phyloP scores from a whole-genome alignment of 2,888 invertebrate species.

The Polymixis flavicincta region DNA sequence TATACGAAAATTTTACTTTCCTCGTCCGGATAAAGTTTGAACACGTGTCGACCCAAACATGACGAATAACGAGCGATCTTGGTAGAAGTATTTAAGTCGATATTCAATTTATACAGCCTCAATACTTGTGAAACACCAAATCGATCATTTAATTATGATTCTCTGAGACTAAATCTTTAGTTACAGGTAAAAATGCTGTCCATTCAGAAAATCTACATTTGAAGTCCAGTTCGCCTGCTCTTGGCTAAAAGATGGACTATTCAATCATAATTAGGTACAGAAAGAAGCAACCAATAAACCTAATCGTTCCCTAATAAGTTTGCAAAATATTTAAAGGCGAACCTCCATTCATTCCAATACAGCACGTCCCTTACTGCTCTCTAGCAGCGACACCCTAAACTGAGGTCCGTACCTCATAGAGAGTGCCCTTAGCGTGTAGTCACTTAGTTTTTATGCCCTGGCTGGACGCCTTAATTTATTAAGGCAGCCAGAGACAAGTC shows the following conservation, averaged over 20 bases:
- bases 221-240: background rate
- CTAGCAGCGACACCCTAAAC: too few species aligned
- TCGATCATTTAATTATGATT: background rate
- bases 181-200: background rate
- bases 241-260: background rate
- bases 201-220: background rate
- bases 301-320: background rate
- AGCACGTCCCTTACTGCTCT: too few species aligned
- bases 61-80: background rate
- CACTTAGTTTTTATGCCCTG: too few species aligned
- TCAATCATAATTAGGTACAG: background rate
- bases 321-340: too few species aligned
- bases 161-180: background rate
- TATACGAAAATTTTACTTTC: constrained; percentile 4
- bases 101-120: too few species aligned
- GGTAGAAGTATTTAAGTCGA: background rate
- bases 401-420: too few species aligned
- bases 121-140: background rate
- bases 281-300: background rate
- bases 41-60: background rate
- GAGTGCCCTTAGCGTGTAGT: too few species aligned
- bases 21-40: background rate
- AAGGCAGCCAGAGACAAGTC: too few species aligned
- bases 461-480: too few species aligned
- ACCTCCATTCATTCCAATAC: too few species aligned